Evolutionary conservation across 2,797 vertebrate species (phyloP).

Genomic region (Callimico goeldii): DNA sequence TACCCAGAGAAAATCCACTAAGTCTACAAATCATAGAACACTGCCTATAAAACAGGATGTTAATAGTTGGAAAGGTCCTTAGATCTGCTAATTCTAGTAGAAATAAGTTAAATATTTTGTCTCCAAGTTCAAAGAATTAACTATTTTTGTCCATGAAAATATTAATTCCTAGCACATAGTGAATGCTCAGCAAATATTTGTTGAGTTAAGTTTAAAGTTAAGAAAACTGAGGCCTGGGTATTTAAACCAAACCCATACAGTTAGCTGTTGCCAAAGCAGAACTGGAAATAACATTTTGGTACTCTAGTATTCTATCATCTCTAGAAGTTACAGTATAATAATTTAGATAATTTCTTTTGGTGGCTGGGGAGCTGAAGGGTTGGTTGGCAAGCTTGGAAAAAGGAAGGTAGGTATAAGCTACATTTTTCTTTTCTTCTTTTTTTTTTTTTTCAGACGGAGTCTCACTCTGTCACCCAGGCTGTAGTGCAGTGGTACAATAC

Average conservation of each 20-base stretch:
- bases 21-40: neutral
- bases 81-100: neutral
- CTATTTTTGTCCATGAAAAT: slow-evolving; percentile 24
- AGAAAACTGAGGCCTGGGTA: slow-evolving; percentile 14
- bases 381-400: neutral
- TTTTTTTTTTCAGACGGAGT: no score
- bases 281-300: neutral
- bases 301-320: neutral
- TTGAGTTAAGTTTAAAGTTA: slow-evolving; percentile 27
- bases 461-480: no score
- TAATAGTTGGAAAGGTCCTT: neutral
- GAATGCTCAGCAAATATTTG: neutral
- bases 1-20: neutral
- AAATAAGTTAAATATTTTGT: slow-evolving; percentile 42
- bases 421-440: no score
- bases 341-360: slow-evolving; percentile 48
- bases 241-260: neutral
- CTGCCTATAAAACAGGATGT: neutral
- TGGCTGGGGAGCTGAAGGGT: neutral
- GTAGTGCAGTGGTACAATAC: no score
- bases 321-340: neutral
- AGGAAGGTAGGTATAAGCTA: slow-evolving; percentile 5
- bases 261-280: neutral
- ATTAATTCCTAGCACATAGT: slow-evolving; percentile 12
- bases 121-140: neutral